Evolutionary conservation across 92 coral and sea anemone species (phyloP).

Genomic region (Zoanthus gigantus): DNA sequence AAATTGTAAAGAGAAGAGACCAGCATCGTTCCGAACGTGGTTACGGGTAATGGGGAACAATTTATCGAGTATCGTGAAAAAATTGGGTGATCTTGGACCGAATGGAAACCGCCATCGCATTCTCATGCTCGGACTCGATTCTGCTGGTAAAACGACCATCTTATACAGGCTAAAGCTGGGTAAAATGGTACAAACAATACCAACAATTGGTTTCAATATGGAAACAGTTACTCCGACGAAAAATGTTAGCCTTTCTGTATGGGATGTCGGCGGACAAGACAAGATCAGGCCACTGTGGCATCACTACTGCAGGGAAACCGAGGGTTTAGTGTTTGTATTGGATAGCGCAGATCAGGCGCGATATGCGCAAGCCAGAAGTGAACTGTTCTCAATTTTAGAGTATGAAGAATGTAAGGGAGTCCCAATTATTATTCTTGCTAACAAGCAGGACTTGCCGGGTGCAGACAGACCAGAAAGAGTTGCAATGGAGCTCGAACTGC

Average conservation of each 20-base stretch:
- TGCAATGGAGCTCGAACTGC: constrained; percentile 40
- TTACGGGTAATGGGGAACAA: constrained; percentile 34
- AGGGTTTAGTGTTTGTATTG: constrained; percentile 32
- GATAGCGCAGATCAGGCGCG: constrained; percentile 48
- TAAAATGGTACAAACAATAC: constrained; percentile 42
- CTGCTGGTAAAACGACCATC: constrained; percentile 44
- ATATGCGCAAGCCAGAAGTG: constrained; percentile 38
- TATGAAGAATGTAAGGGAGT: constrained; percentile 37
- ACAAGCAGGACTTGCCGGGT: constrained; percentile 42
- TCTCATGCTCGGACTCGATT: constrained; percentile 41
- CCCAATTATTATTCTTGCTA: constrained; percentile 44
- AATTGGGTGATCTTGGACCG: constrained; percentile 39
- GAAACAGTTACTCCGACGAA: constrained; percentile 50
- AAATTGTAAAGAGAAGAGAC: not conserved
- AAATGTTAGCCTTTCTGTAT: constrained; percentile 40
- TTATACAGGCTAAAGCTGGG: constrained; percentile 45
- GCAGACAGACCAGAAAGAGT: constrained; percentile 47
- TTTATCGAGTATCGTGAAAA: constrained; percentile 28
- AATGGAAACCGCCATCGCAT: constrained; percentile 42
- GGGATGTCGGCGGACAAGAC: constrained; percentile 50
- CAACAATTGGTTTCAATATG: constrained; percentile 49
- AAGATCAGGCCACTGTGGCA: constrained; percentile 44
- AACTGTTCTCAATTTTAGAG: constrained; percentile 44
- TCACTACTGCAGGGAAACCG: constrained; percentile 43
- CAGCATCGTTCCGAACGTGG: not conserved